Percentiles rank a stretch among this genome's conserved stretches.
These are phyloP conservation scores for Orthonyx spaldingii DNA, from an alignment of 2,113 vertebrate genomes.

Conservation along the genomic window DNA sequence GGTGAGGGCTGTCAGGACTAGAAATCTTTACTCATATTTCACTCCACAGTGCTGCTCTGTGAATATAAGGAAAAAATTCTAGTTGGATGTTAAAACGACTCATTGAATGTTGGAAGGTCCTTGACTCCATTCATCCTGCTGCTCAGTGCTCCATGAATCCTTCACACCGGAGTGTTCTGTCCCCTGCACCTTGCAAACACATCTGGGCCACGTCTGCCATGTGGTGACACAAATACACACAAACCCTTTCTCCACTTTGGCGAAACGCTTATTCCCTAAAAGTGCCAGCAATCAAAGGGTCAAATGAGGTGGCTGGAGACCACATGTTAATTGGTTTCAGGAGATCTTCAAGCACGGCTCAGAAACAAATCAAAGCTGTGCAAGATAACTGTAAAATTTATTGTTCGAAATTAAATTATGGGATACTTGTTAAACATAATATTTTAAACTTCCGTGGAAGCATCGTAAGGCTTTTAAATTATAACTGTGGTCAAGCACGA, in stretches of 20 bases:
- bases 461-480: not conserved
- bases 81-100: not conserved
- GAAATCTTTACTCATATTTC: not conserved
- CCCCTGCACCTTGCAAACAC: not conserved
- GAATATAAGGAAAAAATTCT: not conserved
- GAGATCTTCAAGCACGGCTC: not conserved
- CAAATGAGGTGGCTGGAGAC: not conserved
- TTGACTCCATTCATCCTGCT: not conserved
- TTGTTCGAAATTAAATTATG: not conserved
- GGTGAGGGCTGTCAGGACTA: not conserved
- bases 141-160: not conserved
- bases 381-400: not conserved
- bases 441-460: not conserved
- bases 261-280: not conserved
- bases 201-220: not conserved
- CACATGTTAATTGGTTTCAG: not conserved
- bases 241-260: not conserved
- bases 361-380: not conserved
- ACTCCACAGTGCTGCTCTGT: not conserved
- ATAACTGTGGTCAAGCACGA: not conserved
- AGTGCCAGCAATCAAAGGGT: not conserved
- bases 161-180: not conserved
- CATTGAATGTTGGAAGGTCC: not conserved
- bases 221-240: not conserved
- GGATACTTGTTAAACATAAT: not conserved